Base-by-base conservation (phyloP, 23 tunicate genomes). In the Trididemnum miniatum region DNA sequence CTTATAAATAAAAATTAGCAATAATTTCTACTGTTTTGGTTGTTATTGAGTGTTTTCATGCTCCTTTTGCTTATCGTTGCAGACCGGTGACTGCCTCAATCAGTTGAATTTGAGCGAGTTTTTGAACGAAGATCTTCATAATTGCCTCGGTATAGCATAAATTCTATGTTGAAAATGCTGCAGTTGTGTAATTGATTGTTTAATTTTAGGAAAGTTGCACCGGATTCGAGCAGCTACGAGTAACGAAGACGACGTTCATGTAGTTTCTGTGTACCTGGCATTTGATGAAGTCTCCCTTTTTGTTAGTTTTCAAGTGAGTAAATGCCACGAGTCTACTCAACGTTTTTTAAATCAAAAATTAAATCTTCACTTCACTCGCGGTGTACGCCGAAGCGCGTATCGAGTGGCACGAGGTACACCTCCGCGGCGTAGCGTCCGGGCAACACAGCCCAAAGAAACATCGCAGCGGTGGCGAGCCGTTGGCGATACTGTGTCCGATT, bases 251-350 rank as follows among this genome's bases (percentile, higher is more conserved):
- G 78, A 66, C 31, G 7, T 36, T 7, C 23, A 38, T 40, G 37
- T 65, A 23, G 23, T 85, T 36, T 65, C 72, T 0, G 83, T 78
- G 25, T 78, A 32, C 34, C 15, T 85, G 18, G 51, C 71, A 24
- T 32, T 77, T 65, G 89, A 66, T 3, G 77, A 65, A 1, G 51
- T 31, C 2, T 79, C 89, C 22, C 2, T 39, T 32, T 85, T 85
- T 78, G 23, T 78, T 31, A 51, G 30, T 5, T 85, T 85, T 65
- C 54, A 77, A 67, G 89, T 85, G 65, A 44, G 54, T 15, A 15
- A 9, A 44, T 44, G 54, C 54, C 15, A n/a, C n/a, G n/a, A n/a
- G n/a, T n/a, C n/a, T n/a, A n/a, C n/a, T n/a, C n/a, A n/a, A n/a
- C n/a, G n/a, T n/a, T n/a, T n/a, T n/a, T n/a, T n/a, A n/a, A n/a